Evolutionary conservation across 2,888 invertebrate species (phyloP).

Genomic region (Rhorus exstirpatorius): DNA sequence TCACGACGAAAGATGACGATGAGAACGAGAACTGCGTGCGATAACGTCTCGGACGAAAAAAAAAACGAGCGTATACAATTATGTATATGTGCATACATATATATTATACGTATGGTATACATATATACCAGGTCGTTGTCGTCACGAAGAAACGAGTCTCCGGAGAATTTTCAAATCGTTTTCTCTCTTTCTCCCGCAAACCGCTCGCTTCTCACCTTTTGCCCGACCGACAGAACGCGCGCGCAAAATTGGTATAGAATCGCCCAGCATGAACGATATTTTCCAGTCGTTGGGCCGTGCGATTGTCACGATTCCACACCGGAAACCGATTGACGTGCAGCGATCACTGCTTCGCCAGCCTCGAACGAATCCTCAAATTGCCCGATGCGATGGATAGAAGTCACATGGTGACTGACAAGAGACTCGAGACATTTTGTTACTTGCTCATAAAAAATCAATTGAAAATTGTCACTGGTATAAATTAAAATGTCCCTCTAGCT

Average conservation of each 20-base stretch:
- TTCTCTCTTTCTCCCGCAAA: slow-evolving; percentile 20
- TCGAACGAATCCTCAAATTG: slow-evolving; percentile 57
- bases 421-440: too few relatives aligned
- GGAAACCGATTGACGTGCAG: slow-evolving; percentile 72
- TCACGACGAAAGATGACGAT: slow-evolving; percentile 34
- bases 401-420: neutral
- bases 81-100: neutral
- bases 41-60: neutral
- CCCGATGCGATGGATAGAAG: slow-evolving; percentile 50
- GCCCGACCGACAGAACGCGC: neutral
- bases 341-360: slow-evolving; percentile 66
- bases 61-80: too few relatives aligned
- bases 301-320: slow-evolving; percentile 77
- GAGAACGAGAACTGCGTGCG: neutral
- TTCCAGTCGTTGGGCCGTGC: slow-evolving; percentile 72
- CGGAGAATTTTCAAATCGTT: slow-evolving; percentile 32
- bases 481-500: too few relatives aligned
- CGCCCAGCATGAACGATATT: slow-evolving; percentile 63
- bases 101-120: slow-evolving; percentile 20
- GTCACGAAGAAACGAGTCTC: slow-evolving; percentile 45
- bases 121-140: slow-evolving; percentile 10
- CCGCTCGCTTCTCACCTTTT: neutral
- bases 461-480: too few relatives aligned
- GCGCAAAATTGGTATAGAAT: slow-evolving; percentile 16
- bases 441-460: too few relatives aligned